These are phyloP conservation scores for Leuctra nigra DNA, from an alignment of 2,888 invertebrate species.

Conservation along the genomic window DNA sequence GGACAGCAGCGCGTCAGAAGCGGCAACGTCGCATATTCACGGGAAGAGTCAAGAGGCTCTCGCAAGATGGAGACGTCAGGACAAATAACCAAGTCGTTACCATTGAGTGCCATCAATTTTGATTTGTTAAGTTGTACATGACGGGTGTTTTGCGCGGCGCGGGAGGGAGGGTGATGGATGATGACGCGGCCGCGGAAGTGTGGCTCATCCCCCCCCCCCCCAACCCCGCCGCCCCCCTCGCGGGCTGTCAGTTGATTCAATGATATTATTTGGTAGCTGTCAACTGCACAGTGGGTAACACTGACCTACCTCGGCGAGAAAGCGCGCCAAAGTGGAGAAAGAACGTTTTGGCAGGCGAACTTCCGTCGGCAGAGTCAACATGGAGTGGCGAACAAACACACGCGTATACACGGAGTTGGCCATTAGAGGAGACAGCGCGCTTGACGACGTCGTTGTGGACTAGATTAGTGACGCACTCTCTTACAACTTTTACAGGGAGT, in stretches of 20 bases:
- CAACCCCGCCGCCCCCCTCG: slow-evolving; percentile 15
- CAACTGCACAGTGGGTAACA: slow-evolving; percentile 18
- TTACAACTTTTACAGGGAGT: too few species aligned
- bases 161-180: slow-evolving; percentile 18
- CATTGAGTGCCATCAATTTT: slow-evolving; percentile 22
- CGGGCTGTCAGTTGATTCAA: slow-evolving; percentile 23
- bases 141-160: slow-evolving; percentile 10
- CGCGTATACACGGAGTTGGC: too few species aligned
- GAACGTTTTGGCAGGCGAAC: too few species aligned
- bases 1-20: neutral
- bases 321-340: slow-evolving; percentile 8
- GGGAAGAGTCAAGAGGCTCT: too few species aligned
- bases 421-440: too few species aligned
- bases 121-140: slow-evolving; percentile 21
- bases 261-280: slow-evolving; percentile 26
- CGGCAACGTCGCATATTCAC: neutral
- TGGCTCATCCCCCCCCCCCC: slow-evolving; percentile 20
- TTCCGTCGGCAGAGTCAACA: too few species aligned
- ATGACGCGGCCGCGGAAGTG: slow-evolving; percentile 16
- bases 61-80: slow-evolving; percentile 6
- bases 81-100: slow-evolving; percentile 18
- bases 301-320: slow-evolving; percentile 8
- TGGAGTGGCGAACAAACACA: too few species aligned
- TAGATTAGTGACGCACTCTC: too few species aligned
- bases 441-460: too few species aligned